Evolutionary conservation across 2,888 invertebrate species (phyloP).

Genomic region (Desoria tigrina): DNA sequence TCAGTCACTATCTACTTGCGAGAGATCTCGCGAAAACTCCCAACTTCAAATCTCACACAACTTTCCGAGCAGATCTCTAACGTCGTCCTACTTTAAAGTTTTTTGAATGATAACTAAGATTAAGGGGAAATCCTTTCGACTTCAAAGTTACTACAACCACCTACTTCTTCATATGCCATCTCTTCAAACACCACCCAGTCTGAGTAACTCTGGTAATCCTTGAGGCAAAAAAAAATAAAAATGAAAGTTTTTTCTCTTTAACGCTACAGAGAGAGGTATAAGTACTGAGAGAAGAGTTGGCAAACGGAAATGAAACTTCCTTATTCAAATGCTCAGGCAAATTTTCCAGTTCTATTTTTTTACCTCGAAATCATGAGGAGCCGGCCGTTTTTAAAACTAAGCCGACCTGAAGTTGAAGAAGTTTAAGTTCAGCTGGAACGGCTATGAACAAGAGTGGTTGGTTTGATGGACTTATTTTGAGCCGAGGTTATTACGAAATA

Average conservation of each 20-base stretch:
- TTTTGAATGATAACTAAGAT: conserved; percentile 21
- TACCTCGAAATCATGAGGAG: not conserved
- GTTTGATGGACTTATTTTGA: no score
- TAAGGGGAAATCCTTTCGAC: conserved; percentile 13
- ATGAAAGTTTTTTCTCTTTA: conserved; percentile 11
- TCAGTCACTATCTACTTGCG: not conserved
- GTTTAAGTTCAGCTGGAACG: no score
- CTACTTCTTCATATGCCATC: not conserved
- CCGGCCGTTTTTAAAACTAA: no score
- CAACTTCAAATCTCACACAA: not conserved
- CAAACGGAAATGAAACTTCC: conserved; percentile 24
- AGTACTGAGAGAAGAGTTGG: conserved; percentile 5
- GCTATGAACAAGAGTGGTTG: no score
- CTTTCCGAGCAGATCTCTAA: not conserved
- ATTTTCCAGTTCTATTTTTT: not conserved
- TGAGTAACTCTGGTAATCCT: conserved; percentile 11
- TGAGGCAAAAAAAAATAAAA: conserved; percentile 24
- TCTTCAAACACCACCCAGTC: not conserved
- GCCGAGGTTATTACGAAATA: no score
- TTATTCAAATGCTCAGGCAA: conserved; percentile 10
- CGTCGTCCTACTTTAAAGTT: conserved; percentile 40
- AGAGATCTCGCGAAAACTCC: not conserved
- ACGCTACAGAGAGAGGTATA: not conserved
- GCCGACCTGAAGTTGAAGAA: no score
- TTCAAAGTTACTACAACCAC: not conserved